Evolutionary conservation across 92 coral and sea anemone species (phyloP).

Genomic region (Porites lobata): DNA sequence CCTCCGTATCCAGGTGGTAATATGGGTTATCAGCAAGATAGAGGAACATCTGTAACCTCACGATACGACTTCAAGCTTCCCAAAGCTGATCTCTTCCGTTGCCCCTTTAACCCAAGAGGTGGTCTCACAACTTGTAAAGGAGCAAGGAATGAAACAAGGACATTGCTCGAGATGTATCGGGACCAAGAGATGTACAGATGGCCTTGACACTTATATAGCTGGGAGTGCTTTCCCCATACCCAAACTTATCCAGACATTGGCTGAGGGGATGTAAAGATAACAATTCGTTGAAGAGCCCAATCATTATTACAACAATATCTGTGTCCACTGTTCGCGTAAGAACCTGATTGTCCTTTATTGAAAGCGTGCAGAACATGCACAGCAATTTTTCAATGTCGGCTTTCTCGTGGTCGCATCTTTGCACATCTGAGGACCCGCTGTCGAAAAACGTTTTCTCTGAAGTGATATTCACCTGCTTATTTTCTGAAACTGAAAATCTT

Average conservation of each 20-base stretch:
- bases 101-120: slow-evolving; percentile 44
- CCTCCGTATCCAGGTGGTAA: not conserved
- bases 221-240: not conserved
- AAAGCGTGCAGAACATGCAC: no score
- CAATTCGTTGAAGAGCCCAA: not conserved
- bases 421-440: no score
- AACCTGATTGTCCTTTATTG: no score
- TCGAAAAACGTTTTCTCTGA: not conserved
- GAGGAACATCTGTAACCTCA: slow-evolving; percentile 19
- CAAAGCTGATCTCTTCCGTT: slow-evolving; percentile 38
- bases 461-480: not conserved
- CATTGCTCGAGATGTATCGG: not conserved
- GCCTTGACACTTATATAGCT: not conserved
- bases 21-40: not conserved
- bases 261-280: not conserved
- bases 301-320: not conserved
- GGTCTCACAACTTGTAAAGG: slow-evolving; percentile 35
- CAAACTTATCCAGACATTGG: not conserved
- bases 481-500: not conserved
- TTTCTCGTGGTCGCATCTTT: not conserved
- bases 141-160: not conserved
- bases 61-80: not conserved
- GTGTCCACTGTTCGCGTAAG: no score
- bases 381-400: no score
- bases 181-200: not conserved